phyloP scores from a whole-genome alignment of 2,797 vertebrate genomes.

The Acipenser ruthenus region DNA sequence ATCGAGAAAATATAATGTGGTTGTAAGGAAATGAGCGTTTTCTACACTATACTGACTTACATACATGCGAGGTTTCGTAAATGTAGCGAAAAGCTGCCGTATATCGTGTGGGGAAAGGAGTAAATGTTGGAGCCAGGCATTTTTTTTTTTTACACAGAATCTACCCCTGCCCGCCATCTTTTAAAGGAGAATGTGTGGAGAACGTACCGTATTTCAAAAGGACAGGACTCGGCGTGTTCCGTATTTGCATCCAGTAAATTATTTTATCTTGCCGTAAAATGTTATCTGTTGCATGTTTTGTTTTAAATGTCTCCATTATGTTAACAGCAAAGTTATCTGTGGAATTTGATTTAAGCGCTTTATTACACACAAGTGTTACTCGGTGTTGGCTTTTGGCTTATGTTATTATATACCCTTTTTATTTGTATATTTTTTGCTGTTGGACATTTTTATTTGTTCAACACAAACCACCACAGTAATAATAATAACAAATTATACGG shows the following conservation, averaged over 20 bases:
- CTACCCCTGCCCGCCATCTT: conserved; percentile 72
- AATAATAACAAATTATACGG: too few species aligned
- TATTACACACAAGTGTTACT: too few species aligned
- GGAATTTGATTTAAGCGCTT: too few species aligned
- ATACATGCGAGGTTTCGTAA: background rate
- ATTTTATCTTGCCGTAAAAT: background rate
- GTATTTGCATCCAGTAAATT: background rate
- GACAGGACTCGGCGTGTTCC: background rate
- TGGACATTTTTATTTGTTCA: too few species aligned
- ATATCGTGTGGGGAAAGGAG: conserved; percentile 21
- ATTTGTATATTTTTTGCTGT: too few species aligned
- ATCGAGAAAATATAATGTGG: conserved; percentile 8
- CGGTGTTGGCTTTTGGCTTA: too few species aligned
- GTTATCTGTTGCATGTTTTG: background rate
- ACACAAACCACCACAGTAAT: too few species aligned
- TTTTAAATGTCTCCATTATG: background rate
- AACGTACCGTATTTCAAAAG: conserved; percentile 13
- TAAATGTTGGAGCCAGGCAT: conserved; percentile 23
- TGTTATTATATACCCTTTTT: too few species aligned
- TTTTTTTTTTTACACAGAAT: conserved; percentile 27
- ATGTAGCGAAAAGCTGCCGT: background rate
- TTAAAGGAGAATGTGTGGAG: conserved; percentile 46
- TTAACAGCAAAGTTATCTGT: too few species aligned
- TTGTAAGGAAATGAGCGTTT: background rate
- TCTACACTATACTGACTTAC: conserved; percentile 19